Percentiles rank a stretch among this genome's conserved stretches.
Conservation (phyloP, 2,797 vertebrate species). For the Leptoclinus maculatus region DNA sequence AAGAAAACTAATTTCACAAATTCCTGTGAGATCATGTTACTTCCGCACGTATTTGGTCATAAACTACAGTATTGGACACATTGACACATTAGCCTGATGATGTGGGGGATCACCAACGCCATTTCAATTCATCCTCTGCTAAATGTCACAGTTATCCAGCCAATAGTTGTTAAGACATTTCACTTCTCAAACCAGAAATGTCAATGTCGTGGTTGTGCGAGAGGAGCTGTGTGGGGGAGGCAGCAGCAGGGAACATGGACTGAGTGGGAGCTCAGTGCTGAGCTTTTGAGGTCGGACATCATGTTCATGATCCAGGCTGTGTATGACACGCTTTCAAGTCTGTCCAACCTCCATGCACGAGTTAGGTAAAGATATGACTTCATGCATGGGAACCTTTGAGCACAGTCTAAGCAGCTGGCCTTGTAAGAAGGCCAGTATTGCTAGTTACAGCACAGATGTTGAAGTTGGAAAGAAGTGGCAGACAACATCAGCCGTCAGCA, state of each 20-base stretch:
- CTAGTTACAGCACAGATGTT: not conserved
- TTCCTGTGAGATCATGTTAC: too few species aligned
- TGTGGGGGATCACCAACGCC: too few species aligned
- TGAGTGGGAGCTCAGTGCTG: too few species aligned
- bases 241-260: not conserved
- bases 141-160: not conserved
- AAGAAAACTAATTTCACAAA: too few species aligned
- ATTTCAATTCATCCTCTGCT: not conserved
- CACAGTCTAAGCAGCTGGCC: not conserved
- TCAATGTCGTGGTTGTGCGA: not conserved
- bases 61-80: not conserved
- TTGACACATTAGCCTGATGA: not conserved
- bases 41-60: too few species aligned
- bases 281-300: not conserved
- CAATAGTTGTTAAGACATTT: not conserved
- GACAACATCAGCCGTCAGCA: not conserved
- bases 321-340: not conserved
- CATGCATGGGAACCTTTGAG: not conserved
- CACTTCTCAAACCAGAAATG: too few species aligned
- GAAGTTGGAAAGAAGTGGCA: not conserved
- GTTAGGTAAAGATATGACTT: not conserved
- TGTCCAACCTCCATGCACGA: not conserved
- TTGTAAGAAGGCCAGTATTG: not conserved
- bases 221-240: not conserved
- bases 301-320: not conserved